Evolutionary conservation across 2,113 vertebrate genomes (phyloP).

Genomic region (Argyrosomus japonicus): DNA sequence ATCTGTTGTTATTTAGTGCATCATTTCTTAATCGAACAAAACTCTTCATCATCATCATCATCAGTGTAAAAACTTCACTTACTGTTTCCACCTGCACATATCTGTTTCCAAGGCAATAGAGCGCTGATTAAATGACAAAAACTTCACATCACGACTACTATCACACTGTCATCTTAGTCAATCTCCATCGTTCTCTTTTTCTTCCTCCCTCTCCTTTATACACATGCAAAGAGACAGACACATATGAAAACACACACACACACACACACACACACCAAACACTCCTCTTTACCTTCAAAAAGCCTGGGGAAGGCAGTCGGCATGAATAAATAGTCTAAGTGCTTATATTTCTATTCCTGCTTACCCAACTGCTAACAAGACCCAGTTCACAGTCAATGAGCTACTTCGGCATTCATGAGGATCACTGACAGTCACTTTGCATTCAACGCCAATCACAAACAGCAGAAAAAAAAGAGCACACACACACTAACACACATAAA

Average conservation of each 20-base stretch:
- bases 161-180: conserved; percentile 53
- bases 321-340: conserved; percentile 84
- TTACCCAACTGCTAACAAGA: conserved; percentile 86
- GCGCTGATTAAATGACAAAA: conserved; percentile 56
- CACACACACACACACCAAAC: conserved; percentile 54
- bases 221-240: conserved; percentile 46
- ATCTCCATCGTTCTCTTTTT: conserved; percentile 26
- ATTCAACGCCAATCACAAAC: conserved; percentile 85
- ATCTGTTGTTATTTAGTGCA: background rate
- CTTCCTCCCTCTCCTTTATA: conserved; percentile 28
- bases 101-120: conserved; percentile 23
- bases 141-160: conserved; percentile 32
- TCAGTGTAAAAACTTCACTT: background rate
- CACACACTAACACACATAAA: conserved; percentile 68
- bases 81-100: conserved; percentile 19
- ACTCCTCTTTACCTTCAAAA: conserved; percentile 79
- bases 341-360: conserved; percentile 85
- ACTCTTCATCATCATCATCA: background rate
- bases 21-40: background rate
- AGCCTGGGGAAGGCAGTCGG: conserved; percentile 74
- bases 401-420: conserved; percentile 86
- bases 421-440: conserved; percentile 86
- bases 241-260: conserved; percentile 40
- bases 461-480: conserved; percentile 72
- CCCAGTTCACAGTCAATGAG: conserved; percentile 86